Evolutionary conservation across 2,888 invertebrate genomes (phyloP).

Genomic region (Nomada lathburiana): DNA sequence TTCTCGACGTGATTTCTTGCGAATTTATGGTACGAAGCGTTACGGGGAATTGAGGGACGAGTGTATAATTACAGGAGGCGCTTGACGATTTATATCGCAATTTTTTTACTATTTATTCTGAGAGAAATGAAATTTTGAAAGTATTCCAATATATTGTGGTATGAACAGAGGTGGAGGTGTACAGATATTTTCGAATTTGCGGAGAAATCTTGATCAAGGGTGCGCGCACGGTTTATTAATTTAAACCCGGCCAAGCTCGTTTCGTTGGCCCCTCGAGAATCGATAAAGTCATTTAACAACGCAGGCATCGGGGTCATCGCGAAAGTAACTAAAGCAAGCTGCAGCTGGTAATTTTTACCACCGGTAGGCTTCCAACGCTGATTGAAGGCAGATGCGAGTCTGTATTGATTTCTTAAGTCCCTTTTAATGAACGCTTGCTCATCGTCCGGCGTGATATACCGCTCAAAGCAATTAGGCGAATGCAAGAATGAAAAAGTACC

Average conservation of each 20-base stretch:
- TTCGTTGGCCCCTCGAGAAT: constrained; percentile 5
- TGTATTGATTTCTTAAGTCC: constrained; percentile 65
- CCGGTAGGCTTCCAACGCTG: constrained; percentile 58
- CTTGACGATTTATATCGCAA: no score
- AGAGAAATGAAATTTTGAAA: no score
- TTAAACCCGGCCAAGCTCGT: neutral
- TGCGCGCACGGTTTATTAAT: no score
- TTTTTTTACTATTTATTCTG: no score
- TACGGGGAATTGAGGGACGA: no score
- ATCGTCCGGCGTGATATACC: neutral
- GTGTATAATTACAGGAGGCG: no score
- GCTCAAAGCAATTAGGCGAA: neutral
- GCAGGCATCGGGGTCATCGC: constrained; percentile 31
- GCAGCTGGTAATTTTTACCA: constrained; percentile 67
- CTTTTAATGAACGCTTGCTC: constrained; percentile 14
- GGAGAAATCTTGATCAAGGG: no score
- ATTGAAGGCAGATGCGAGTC: constrained; percentile 70
- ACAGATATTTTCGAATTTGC: no score
- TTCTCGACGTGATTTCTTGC: neutral
- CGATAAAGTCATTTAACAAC: constrained; percentile 44
- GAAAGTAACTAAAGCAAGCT: constrained; percentile 41
- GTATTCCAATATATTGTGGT: no score
- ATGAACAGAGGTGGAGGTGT: no score
- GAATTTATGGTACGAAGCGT: neutral
- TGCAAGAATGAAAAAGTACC: neutral